These are phyloP conservation scores for Malurus elegans DNA, from an alignment of 2,113 vertebrate genomes.

Conservation along the genomic window DNA sequence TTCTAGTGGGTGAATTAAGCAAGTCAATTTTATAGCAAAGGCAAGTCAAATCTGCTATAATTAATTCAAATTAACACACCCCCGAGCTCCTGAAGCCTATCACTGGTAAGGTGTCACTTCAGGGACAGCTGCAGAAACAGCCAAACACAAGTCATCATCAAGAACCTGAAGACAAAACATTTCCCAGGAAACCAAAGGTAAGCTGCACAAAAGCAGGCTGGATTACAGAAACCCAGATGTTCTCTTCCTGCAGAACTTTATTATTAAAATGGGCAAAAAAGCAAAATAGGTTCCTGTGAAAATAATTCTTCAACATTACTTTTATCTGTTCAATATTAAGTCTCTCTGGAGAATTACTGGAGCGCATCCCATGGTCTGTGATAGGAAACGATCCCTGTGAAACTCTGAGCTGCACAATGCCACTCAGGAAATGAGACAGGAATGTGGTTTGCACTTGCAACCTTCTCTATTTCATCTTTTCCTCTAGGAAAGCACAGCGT, in stretches of 20 bases:
- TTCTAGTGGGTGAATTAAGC: not conserved
- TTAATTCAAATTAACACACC: conserved; percentile 47
- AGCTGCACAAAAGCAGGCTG: not conserved
- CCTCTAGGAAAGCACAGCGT: not conserved
- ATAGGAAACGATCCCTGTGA: not conserved
- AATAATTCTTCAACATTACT: not conserved
- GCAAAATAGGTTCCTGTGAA: not conserved
- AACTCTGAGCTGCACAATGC: not conserved
- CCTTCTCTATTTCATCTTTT: not conserved
- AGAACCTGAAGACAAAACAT: not conserved
- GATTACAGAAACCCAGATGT: not conserved
- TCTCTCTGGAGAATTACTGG: not conserved
- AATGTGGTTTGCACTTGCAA: not conserved
- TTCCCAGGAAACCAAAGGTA: not conserved
- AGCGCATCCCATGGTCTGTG: not conserved
- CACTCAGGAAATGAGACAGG: not conserved
- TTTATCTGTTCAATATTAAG: not conserved
- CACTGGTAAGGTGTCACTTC: not conserved
- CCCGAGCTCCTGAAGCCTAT: not conserved
- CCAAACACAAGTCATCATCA: not conserved
- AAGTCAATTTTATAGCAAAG: conserved; percentile 12
- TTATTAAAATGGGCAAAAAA: not conserved
- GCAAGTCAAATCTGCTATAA: conserved; percentile 24
- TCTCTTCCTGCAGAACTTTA: not conserved
- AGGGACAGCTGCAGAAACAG: not conserved